phyloP scores from a whole-genome alignment of 2,888 invertebrate genomes.

The Caenorhabditis plicata region DNA sequence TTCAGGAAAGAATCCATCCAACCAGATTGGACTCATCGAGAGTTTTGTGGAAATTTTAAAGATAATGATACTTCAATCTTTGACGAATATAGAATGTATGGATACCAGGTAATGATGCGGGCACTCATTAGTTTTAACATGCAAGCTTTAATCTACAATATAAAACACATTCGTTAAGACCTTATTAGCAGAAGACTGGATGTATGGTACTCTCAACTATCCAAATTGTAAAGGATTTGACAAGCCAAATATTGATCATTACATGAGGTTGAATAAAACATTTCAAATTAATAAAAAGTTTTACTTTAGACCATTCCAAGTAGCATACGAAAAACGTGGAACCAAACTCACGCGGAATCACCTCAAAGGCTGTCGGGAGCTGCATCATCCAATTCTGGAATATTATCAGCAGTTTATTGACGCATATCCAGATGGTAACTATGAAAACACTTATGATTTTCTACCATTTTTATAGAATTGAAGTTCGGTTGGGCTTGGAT shows the following conservation, averaged over 20 bases:
- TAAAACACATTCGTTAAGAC: slow-evolving; percentile 14
- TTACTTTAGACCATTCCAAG: slow-evolving; percentile 37
- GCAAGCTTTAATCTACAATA: neutral
- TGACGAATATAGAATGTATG: slow-evolving; percentile 30
- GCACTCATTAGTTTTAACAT: neutral
- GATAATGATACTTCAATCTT: slow-evolving; percentile 37
- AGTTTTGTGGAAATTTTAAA: slow-evolving; percentile 32
- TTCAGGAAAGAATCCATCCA: slow-evolving; percentile 13
- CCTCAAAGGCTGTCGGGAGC: slow-evolving; percentile 33
- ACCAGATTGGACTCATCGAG: slow-evolving; percentile 23
- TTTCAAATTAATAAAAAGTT: neutral
- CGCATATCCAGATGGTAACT: slow-evolving; percentile 28
- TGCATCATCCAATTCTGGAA: slow-evolving; percentile 37
- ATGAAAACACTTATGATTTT: neutral
- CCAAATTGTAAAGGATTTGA: slow-evolving; percentile 48
- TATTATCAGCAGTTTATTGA: slow-evolving; percentile 42
- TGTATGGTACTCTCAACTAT: slow-evolving; percentile 49
- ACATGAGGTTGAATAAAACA: slow-evolving; percentile 31
- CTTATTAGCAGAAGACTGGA: slow-evolving; percentile 51
- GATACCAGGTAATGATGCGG: slow-evolving; percentile 19
- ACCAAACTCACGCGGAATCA: slow-evolving; percentile 20
- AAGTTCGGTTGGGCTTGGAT: slow-evolving; percentile 51
- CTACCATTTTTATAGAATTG: slow-evolving; percentile 1
- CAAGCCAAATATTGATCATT: slow-evolving; percentile 43
- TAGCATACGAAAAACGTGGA: slow-evolving; percentile 28